Conservation (phyloP, 2,113 vertebrate species). For the Grammomys surdaster region DNA sequence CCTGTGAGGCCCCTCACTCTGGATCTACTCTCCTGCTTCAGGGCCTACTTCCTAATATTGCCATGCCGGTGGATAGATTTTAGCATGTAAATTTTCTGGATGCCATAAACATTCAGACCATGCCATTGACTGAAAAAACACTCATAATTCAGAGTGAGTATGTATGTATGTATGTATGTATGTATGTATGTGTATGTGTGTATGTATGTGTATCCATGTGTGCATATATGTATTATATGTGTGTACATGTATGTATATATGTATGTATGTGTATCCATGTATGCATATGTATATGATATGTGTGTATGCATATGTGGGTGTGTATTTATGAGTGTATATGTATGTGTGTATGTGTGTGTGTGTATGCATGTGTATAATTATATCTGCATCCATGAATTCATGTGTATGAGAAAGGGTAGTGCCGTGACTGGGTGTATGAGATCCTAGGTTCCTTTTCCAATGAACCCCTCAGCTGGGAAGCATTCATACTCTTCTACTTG, state of each 20-base stretch:
- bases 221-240: background rate
- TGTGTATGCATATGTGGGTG: background rate
- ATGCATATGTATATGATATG: background rate
- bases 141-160: background rate
- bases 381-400: background rate
- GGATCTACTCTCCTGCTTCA: background rate
- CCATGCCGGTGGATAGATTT: background rate
- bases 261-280: background rate
- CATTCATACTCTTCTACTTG: background rate
- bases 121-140: background rate
- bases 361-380: background rate
- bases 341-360: background rate
- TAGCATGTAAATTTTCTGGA: background rate
- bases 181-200: background rate
- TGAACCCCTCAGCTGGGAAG: background rate
- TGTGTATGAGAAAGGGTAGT: slow-evolving; percentile 27
- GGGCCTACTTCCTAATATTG: background rate
- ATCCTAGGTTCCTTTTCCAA: background rate
- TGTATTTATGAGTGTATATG: background rate
- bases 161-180: background rate
- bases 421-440: background rate
- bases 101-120: background rate
- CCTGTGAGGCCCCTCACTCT: background rate
- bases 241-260: background rate
- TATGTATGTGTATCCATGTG: background rate